Evolutionary conservation across 2,888 invertebrate species (phyloP).

Genomic region (Harpagoxenus sublaevis): DNA sequence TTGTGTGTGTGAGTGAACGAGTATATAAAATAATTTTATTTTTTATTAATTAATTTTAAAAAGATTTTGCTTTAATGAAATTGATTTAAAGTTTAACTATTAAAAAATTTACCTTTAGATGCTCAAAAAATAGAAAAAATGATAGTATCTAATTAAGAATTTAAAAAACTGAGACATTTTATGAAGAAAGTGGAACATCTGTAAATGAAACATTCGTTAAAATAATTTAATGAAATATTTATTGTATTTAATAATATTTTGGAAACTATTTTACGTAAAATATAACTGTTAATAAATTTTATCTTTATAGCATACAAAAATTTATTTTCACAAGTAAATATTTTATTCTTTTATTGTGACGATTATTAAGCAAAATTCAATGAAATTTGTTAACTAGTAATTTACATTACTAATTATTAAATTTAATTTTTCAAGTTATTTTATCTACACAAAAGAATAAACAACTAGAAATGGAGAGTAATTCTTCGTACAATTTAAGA

Average conservation of each 20-base stretch:
- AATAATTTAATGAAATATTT: background rate
- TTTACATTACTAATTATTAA: background rate
- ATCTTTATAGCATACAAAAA: background rate
- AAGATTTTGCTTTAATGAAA: background rate
- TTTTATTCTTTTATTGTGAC: background rate
- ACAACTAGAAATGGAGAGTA: background rate
- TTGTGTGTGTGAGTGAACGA: background rate
- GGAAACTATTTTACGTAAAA: background rate
- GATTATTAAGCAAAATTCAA: background rate
- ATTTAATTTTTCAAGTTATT: background rate
- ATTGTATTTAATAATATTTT: background rate
- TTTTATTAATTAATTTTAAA: background rate
- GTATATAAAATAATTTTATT: background rate
- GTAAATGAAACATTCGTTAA: background rate
- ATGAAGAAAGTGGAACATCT: background rate
- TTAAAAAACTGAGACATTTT: background rate
- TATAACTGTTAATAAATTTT: background rate
- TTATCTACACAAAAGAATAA: background rate
- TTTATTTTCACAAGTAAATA: background rate
- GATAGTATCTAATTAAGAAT: background rate
- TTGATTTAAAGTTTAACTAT: background rate
- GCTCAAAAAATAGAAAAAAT: background rate
- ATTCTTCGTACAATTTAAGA: background rate
- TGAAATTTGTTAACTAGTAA: background rate
- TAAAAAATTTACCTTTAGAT: background rate